A percentile compares a stretch with the other conserved stretches of the same genome.
These are phyloP conservation scores for Paragorgia papillata DNA, from an alignment of 92 coral and sea anemone genomes.

Conservation along the genomic window DNA sequence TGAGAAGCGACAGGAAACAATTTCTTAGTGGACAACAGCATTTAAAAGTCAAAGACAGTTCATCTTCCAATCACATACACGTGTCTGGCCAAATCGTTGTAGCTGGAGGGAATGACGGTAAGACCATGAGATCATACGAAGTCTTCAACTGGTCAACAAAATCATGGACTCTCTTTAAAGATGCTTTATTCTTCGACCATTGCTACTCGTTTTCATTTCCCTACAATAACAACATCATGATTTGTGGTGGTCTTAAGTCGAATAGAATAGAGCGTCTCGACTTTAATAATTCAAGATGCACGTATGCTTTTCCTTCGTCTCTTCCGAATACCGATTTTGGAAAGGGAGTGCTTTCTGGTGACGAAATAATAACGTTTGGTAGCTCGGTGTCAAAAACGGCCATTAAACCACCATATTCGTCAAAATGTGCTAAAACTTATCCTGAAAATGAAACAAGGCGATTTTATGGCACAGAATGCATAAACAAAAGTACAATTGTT, in stretches of 20 bases:
- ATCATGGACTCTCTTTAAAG: slow-evolving; percentile 27
- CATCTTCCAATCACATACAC: background rate
- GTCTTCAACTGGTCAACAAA: slow-evolving; percentile 35
- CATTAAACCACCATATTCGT: background rate
- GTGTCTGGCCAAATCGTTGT: background rate
- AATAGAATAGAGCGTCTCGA: slow-evolving; percentile 13
- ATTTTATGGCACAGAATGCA: background rate
- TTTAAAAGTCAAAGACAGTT: background rate
- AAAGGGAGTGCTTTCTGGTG: background rate
- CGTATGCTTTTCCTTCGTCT: slow-evolving; percentile 4
- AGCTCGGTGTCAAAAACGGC: background rate
- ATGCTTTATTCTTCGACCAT: slow-evolving; percentile 12
- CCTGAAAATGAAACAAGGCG: background rate
- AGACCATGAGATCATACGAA: slow-evolving; percentile 8
- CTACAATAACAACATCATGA: slow-evolving; percentile 20
- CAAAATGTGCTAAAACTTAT: background rate
- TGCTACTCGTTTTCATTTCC: slow-evolving; percentile 13
- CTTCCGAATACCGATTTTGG: background rate
- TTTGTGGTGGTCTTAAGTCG: slow-evolving; percentile 11
- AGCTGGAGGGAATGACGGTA: background rate
- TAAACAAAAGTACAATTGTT: background rate
- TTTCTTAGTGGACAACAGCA: background rate
- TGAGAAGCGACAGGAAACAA: too few species aligned
- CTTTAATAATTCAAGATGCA: background rate
- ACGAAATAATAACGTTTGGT: background rate